These are phyloP conservation scores for Drosophila putrida DNA, from an alignment of 2,888 invertebrate species.

Conservation along the genomic window DNA sequence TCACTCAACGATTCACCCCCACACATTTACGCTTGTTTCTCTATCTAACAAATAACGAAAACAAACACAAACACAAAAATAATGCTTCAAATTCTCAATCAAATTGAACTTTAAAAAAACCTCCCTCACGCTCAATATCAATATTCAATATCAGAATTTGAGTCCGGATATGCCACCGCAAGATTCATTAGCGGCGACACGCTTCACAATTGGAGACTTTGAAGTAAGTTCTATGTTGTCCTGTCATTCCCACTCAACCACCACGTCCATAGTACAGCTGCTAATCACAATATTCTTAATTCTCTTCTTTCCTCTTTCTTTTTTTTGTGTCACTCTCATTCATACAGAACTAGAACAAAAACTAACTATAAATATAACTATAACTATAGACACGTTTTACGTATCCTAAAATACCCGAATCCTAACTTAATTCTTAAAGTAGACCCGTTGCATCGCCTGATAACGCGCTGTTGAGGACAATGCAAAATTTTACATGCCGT, in stretches of 20 bases:
- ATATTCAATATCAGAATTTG: constrained; percentile 86
- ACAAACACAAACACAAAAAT: constrained; percentile 25
- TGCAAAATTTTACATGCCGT: constrained; percentile 55
- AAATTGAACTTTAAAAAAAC: constrained; percentile 36
- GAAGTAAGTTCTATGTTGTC: constrained; percentile 88
- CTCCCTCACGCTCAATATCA: constrained; percentile 67
- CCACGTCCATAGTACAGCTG: constrained; percentile 25
- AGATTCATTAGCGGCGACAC: constrained; percentile 86
- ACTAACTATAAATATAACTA: constrained; percentile 8
- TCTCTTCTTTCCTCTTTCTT: constrained; percentile 46
- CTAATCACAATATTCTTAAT: constrained; percentile 63
- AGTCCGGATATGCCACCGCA: constrained; percentile 89
- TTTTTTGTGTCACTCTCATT: constrained; percentile 31
- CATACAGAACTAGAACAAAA: constrained; percentile 55
- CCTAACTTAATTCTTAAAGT: constrained; percentile 27
- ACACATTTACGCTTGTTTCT: constrained; percentile 67
- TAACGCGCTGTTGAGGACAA: constrained; percentile 47
- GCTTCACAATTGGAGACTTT: constrained; percentile 92
- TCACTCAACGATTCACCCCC: constrained; percentile 60
- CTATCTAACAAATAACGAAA: constrained; percentile 25
- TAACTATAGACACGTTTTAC: constrained; percentile 25
- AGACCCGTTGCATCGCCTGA: constrained; percentile 49
- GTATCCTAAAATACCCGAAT: constrained; percentile 41
- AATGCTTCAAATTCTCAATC: constrained; percentile 58
- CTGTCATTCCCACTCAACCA: constrained; percentile 18